A percentile compares a stretch with the other conserved stretches of the same genome.
Conservation (phyloP, 1,140 invertebrate genomes). For the Drosophila sucinea region DNA sequence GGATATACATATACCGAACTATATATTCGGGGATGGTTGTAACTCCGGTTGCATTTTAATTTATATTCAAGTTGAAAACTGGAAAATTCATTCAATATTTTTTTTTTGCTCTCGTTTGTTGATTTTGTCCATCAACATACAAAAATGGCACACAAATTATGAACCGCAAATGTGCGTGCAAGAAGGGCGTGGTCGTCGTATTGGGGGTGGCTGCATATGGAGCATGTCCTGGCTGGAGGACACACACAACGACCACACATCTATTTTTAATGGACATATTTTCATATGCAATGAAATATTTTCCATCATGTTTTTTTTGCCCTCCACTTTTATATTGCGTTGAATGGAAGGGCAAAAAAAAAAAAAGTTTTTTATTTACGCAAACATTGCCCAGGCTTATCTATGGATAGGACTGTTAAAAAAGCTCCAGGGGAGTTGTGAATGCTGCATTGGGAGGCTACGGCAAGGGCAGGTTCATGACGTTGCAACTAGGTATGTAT, state of each 20-base stretch:
- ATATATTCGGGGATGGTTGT: constrained; percentile 34
- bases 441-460: neutral
- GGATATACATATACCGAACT: constrained; percentile 21
- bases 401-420: constrained; percentile 47
- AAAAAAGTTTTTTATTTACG: constrained; percentile 53
- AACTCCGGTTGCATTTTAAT: constrained; percentile 76
- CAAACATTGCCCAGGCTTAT: constrained; percentile 58
- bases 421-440: neutral
- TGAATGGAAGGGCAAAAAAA: constrained; percentile 9
- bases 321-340: constrained; percentile 30
- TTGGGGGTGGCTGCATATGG: constrained; percentile 36
- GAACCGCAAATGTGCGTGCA: constrained; percentile 78
- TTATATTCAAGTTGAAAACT: constrained; percentile 76
- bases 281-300: constrained; percentile 49
- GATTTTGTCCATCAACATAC: constrained; percentile 80
- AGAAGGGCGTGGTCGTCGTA: constrained; percentile 13
- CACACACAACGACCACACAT: constrained; percentile 61
- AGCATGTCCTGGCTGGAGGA: constrained; percentile 48
- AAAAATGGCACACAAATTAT: constrained; percentile 78
- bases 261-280: constrained; percentile 75
- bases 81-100: constrained; percentile 43
- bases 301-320: constrained; percentile 21
- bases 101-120: constrained; percentile 52
- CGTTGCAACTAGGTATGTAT: neutral
- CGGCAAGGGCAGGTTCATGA: constrained; percentile 5